Evolutionary conservation across 2,888 invertebrate species (phyloP), one percentile per base, ranked within the genome.

Genomic region (Merodon equestris): DNA sequence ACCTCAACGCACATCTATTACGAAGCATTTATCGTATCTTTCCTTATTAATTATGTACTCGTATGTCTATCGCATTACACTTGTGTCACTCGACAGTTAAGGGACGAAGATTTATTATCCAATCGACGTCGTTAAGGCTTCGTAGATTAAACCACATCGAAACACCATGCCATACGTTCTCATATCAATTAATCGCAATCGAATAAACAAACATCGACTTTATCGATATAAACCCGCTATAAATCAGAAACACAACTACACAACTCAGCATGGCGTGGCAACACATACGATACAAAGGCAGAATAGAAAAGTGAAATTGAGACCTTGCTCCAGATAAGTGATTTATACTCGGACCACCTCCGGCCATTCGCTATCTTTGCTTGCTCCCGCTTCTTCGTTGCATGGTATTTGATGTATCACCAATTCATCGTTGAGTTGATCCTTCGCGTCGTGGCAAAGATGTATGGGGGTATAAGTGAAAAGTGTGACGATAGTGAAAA

Each of bases 111-210:
- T 68, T 68, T 68, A 68, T 58, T 36, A 38, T 19, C 51, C 50
- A 34, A 51, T 51, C 38, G 44, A 44, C 12, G 53, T 18, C 15
- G 14, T 15, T 58, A 53, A 60, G 51, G 27, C 53, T 45, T 19
- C 58, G n/a, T 44, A 12, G 54, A 51, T 42, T 48, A 27, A 53
- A 53, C 53, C 70, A 42, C 54, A 53, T n/a, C 9, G 18, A 27
- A 51, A 44, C 60, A 60, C 36, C 34, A 42, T 47, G 63, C 67
- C 61, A 79, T 79, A 38, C 45, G 12, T 10, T 68, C 54, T 68
- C 57, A 27, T 68, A 73, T 79, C 73, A 68, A 79, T 79, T 79
- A 79, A 79, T 79, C 61, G 73, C 58, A 73, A 73, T 79, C 73
- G 67, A 68, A 67, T 73, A 79, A 68, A 64, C 77, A 68, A 67